Evolutionary conservation across 2,797 vertebrate genomes (phyloP), one percentile per base, ranked within the genome.

Genomic region (Hydrophis major): DNA sequence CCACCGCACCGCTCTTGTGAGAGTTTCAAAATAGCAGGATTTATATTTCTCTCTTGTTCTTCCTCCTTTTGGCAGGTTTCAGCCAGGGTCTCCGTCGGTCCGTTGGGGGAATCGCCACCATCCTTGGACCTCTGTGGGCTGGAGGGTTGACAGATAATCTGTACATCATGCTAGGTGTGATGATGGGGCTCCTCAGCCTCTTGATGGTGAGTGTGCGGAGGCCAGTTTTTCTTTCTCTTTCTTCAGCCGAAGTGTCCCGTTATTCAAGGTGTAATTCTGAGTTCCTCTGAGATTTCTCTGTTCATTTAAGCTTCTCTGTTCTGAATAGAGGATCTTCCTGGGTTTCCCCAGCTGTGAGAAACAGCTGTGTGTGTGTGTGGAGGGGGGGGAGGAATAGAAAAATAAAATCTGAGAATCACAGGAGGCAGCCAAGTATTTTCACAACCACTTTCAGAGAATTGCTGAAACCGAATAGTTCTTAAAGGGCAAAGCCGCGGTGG

Each of bases 61-160:
- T n/a, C 28, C 74, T 28, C 22, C 47, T 25, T 14, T 66, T 3
- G 91, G 22, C 59, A 96, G 98, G 98, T 55, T 98, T 98, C 94
- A 98, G 97, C 93, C 98, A 98, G 94, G 98, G 98, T 1, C 97
- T 98, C 47, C 98, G 98, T 4, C 98, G 98, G 89, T 98, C 98
- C 10, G 98, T 98, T 0, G 98, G 98, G 10, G 98, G 98, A 37
- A 93, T 98, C 1, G 98, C 98, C 11, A 98, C 98, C 83, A 98
- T 98, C 93, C 95, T 98, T 88, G 98, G 98, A 3, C 98, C 98
- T n/a, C 96, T 98, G 74, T 98, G 98, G 98, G 98, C 98, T 0
- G 98, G 98, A 1, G 98, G 98, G 12, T 96, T 98, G 60, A 98
- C 97, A 0, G 97, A 97, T 0, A 97, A 98, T 95, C 95, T 98